Base-by-base conservation (phyloP, 2,888 invertebrate genomes). In the Nineta flava region DNA sequence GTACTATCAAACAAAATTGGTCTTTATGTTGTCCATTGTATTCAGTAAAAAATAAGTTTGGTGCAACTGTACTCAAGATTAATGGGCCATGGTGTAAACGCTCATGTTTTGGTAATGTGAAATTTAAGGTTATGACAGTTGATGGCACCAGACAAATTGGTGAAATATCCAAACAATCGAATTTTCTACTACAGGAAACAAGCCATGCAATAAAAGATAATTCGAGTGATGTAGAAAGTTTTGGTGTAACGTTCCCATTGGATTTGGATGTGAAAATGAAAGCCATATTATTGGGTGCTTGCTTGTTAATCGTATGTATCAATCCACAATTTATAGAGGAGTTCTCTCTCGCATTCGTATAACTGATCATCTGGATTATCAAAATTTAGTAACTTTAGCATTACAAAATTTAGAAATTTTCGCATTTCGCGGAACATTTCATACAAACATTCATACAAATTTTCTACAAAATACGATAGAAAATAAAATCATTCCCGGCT, bases 161-260 rank as follows among this genome's bases (percentile, higher is more conserved):
- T 1, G 80, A 79, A 63, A 92, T 95, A 57, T 83, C 85, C 1
- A 93, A 93, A 64, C 84, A 90, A 62, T 93, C 92, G 92, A 79
- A 86, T 0, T 92, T 92, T 0, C 60, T 91, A 45, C 72, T 79
- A 1, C 77, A 86, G 51, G 92, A 92, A 69, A 67, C 77, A 52
- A n/a, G n/a, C n/a, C n/a, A n/a, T n/a, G n/a, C n/a, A n/a, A n/a
- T n/a, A n/a, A n/a, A n/a, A 77, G 52, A 90, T 91, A 63, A 88
- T n/a, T 90, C 91, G 63, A 88, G 91, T 0, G 88, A 90, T 67
- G 74, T 87, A 0, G 91, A 93, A 65, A 81, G 82, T 65, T 94
- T 93, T 65, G 91, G 90, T 21, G 82, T 94, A 53, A 78, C 79
- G 13, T 94, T 95, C 65, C 94, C 94, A 0, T 72, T 84, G 73